Evolutionary conservation across 2,113 vertebrate genomes (phyloP).

Genomic region (Shinisaurus crocodilurus): DNA sequence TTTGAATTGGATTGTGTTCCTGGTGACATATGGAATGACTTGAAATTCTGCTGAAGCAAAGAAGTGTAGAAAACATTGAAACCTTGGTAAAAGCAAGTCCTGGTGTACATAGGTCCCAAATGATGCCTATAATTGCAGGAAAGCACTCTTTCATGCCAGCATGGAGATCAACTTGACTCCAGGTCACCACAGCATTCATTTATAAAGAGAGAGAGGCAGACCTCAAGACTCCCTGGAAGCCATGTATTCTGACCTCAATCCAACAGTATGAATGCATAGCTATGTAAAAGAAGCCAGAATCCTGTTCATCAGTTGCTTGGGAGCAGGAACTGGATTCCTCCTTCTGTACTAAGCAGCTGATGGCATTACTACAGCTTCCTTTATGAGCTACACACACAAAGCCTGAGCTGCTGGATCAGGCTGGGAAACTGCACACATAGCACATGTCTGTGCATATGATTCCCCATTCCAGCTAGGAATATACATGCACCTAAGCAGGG

Average conservation of each 20-base stretch:
- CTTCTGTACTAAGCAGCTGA: not conserved
- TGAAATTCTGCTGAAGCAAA: constrained; percentile 6
- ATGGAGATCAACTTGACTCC: not conserved
- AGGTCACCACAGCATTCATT: not conserved
- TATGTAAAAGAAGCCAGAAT: not conserved
- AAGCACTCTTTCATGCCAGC: not conserved
- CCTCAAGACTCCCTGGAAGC: not conserved
- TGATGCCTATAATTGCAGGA: not conserved
- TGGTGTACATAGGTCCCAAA: not conserved
- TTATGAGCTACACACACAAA: not conserved
- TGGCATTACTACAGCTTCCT: not conserved
- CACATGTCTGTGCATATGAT: not conserved
- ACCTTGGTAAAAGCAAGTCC: not conserved
- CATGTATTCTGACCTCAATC: not conserved
- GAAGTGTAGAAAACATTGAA: not conserved
- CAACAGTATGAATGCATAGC: not conserved
- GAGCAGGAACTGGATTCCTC: not conserved
- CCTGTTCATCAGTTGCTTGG: not conserved
- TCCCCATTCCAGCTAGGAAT: not conserved
- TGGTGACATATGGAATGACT: constrained; percentile 3
- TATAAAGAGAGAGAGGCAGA: not conserved
- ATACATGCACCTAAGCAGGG: not conserved
- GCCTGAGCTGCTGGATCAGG: not conserved
- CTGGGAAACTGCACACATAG: not conserved
- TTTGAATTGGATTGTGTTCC: constrained; percentile 15